Percentiles rank a stretch among this genome's conserved stretches.
These are phyloP conservation scores for Ciconia boyciana DNA, from an alignment of 2,113 vertebrate genomes.

Conservation along the genomic window DNA sequence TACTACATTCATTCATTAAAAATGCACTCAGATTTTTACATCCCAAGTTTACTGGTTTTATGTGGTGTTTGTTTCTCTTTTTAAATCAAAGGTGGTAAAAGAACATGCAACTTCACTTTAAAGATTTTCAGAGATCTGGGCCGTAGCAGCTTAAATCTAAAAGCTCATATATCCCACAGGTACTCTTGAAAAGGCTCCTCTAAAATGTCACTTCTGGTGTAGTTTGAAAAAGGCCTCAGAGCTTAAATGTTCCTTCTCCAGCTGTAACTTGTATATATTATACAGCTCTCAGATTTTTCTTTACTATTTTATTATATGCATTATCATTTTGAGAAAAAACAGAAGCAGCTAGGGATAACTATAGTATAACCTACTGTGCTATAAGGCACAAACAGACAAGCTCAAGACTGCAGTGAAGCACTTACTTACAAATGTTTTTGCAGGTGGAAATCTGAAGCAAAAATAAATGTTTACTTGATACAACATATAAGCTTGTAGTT, in stretches of 20 bases:
- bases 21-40: background rate
- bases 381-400: background rate
- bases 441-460: background rate
- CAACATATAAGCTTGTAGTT: background rate
- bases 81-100: background rate
- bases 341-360: background rate
- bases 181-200: background rate
- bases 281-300: background rate
- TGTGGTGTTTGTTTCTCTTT: background rate
- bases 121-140: background rate
- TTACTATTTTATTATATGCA: background rate
- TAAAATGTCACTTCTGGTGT: background rate
- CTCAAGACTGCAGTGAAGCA: background rate
- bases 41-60: background rate
- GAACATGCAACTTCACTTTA: background rate
- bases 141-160: background rate
- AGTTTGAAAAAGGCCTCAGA: background rate
- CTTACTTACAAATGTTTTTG: background rate
- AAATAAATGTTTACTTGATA: background rate
- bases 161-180: background rate
- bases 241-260: background rate
- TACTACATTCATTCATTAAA: background rate
- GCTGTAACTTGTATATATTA: background rate
- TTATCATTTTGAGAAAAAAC: background rate
- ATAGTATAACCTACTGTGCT: background rate